Percentiles rank a stretch among this genome's conserved stretches.
phyloP scores from a whole-genome alignment of 2,113 vertebrate genomes.

The Laticauda laticaudata region DNA sequence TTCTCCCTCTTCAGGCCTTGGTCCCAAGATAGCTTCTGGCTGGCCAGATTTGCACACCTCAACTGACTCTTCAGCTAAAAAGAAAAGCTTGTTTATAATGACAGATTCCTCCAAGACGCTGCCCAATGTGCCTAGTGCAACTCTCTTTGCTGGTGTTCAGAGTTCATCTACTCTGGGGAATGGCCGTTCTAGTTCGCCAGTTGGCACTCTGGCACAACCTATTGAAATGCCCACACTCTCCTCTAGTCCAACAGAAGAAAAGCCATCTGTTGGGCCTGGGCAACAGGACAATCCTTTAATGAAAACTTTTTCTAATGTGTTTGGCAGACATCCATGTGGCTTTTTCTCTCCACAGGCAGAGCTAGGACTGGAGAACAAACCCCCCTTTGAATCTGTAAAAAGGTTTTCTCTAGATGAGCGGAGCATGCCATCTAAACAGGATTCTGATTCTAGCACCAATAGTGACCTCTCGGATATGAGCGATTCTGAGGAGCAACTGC shows the following conservation, averaged over 20 bases:
- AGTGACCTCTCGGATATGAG: slow-evolving; percentile 96
- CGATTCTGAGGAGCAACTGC: slow-evolving; percentile 89
- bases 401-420: slow-evolving; percentile 93
- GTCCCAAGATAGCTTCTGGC: slow-evolving; percentile 66
- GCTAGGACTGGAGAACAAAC: slow-evolving; percentile 75
- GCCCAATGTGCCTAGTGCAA: slow-evolving; percentile 74
- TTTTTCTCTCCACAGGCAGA: slow-evolving; percentile 74
- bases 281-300: slow-evolving; percentile 76
- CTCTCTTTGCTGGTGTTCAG: slow-evolving; percentile 71
- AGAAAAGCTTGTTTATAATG: slow-evolving; percentile 87
- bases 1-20: slow-evolving; percentile 57
- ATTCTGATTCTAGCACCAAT: slow-evolving; percentile 94
- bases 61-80: slow-evolving; percentile 73
- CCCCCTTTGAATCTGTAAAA: slow-evolving; percentile 86
- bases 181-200: slow-evolving; percentile 74
- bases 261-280: slow-evolving; percentile 68
- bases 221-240: slow-evolving; percentile 84
- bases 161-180: slow-evolving; percentile 74
- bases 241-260: slow-evolving; percentile 81
- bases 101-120: slow-evolving; percentile 87
- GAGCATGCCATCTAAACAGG: slow-evolving; percentile 84
- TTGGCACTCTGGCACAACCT: slow-evolving; percentile 72
- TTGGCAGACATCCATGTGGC: slow-evolving; percentile 79
- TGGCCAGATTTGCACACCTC: slow-evolving; percentile 72
- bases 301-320: slow-evolving; percentile 77